Base-by-base conservation (phyloP, 2,113 vertebrate species). In the Boulengeromyrus knoepffleri region DNA sequence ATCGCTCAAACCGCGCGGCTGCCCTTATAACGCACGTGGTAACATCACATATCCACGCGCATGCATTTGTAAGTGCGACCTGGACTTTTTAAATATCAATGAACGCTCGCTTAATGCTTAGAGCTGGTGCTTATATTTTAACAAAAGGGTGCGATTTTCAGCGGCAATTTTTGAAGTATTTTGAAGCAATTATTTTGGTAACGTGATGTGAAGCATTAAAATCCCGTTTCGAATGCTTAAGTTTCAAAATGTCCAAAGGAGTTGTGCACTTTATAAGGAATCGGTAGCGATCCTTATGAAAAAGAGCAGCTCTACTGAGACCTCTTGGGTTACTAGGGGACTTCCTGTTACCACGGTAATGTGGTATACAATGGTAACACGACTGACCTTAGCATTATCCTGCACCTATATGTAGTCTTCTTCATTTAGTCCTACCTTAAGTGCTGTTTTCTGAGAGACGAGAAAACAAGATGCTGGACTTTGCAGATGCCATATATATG, bases 381-480 rank as follows among this genome's bases (percentile, higher is more conserved):
- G 90, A 90, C 89, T 90, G 31, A 91, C 90, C 89, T 92, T 89
- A 88, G 36, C 89, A 89, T 85, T 46, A 85, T 58, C 15, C 50
- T 49, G 50, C n/a, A 19, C 80, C 93, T 93, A 92, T 92, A 93
- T 92, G 92, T 93, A 93, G 84, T 56, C 88, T 52, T 84, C 21
- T 84, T 42, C 49, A 85, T 49, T 52, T 31, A 49, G 53, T 96
- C 93, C 91, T 92, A 95, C 91, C 94, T 96, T 7, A 89, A 46
- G 94, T 94, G 93, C 94, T 94, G 94, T 96, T 85, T 77, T 24
- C 39, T 42, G 77, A 13, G 36, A 47, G 50, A 83, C 10, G 49
- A 31, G 21, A 89, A 31, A 21, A 4, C 50, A 15, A 84, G 66
- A 50, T 31, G 77, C 50, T 17, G 31, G 12, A 15, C 19, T 27